Base-by-base conservation (phyloP, 2,888 invertebrate species). In the Cosmia pyralina region DNA sequence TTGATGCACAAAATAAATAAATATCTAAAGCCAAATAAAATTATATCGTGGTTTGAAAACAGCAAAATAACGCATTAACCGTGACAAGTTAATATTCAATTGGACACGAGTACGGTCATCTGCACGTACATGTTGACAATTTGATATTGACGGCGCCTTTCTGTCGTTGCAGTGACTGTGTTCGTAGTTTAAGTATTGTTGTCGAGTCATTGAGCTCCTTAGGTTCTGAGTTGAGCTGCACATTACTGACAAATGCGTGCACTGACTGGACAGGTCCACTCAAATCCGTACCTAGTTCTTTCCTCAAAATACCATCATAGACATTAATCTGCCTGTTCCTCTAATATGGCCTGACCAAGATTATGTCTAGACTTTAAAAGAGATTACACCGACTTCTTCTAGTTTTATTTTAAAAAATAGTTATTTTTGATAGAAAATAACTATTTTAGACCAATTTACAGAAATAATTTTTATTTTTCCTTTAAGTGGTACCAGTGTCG, bases 21-120 rank as follows among this genome's bases (percentile, higher is more conserved):
- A 71, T 46, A n/a, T 11, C 28, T 50, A 13, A 59, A 52, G 7
- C n/a, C 17, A 34, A 74, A 50, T 44, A 66, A 57, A 41, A 55
- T 53, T n/a, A 28, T 57, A 6, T 15, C 8, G 38, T 28, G 17
- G 41, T 60, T 60, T 15, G 10, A 46, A 64, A n/a, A 62, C 57
- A 50, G n/a, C 13, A 28, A 19, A 69, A 77, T 65, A 65, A 55
- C 10, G 44, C 50, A 59, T 69, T 76, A 69, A 17, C 64, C 44
- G 50, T 50, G 50, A 62, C 65, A 70, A 58, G 44, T 69, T 65
- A 13, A 34, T 65, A 76, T 77, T 76, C 64, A 65, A 70, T 52
- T 77, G 52, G 13, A 19, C 38, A 22, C 28, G 13, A 62, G 73
- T 60, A 71, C 28, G 0, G 5, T 71, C 48, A 50, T 8, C 28